These are phyloP conservation scores for Notiomystis cincta DNA, from an alignment of 2,113 vertebrate species.

Conservation along the genomic window DNA sequence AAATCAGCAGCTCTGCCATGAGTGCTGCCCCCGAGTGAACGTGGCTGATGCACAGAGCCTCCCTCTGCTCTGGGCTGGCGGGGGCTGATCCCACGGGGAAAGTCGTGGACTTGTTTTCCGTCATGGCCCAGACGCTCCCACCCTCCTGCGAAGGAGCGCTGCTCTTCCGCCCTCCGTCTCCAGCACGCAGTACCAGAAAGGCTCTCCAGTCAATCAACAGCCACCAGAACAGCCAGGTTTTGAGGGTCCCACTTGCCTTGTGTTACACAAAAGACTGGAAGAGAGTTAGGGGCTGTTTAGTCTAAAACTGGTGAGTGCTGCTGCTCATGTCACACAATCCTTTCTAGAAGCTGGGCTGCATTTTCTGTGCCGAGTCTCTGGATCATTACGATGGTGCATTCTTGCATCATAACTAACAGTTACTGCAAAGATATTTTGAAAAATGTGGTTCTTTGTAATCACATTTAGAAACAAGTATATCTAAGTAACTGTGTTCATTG, in stretches of 20 bases:
- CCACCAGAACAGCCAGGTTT: neutral
- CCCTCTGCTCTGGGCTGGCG: neutral
- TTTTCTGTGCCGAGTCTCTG: neutral
- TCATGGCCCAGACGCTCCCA: neutral
- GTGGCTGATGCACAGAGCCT: neutral
- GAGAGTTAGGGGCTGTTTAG: neutral
- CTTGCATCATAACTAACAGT: neutral
- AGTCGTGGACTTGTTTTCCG: neutral
- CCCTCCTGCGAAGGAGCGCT: neutral
- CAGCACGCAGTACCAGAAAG: neutral
- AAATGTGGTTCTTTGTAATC: neutral
- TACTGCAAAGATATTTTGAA: neutral
- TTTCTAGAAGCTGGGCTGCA: neutral
- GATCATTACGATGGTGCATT: neutral
- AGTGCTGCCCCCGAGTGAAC: neutral
- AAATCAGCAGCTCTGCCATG: neutral
- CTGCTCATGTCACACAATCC: neutral
- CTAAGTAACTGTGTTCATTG: neutral
- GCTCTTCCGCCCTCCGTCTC: neutral
- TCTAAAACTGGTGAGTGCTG: neutral
- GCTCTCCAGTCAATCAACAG: neutral
- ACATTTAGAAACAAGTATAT: neutral
- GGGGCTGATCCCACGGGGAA: neutral
- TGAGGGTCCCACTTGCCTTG: neutral
- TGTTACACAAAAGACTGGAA: neutral